Evolutionary conservation across 1,140 invertebrate species (phyloP), one percentile per base, ranked within the genome.

Genomic region (Trachymyrmex septentrionalis): DNA sequence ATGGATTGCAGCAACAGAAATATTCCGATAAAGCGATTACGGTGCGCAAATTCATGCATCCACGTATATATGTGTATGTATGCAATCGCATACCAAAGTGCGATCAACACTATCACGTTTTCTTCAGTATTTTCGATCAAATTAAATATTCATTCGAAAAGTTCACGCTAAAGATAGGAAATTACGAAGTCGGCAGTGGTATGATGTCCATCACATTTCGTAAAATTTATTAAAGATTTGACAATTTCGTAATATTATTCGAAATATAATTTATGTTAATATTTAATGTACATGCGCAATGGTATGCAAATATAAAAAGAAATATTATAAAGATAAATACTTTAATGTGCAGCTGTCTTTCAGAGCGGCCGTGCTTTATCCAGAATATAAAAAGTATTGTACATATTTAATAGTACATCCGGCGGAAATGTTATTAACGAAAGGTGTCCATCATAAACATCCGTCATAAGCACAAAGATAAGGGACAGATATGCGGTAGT

Each of bases 11-110:
- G 66, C 38, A 38, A 57, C 34, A 34, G 38, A 73, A 84, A 84
- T 61, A 73, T 84, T 75, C 38, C 24, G 66, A 69, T 69, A 69
- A 69, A 48, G 66, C 12, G 44, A 73, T 81, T 81, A 59, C 27
- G 34, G 24, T 12, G 53, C 53, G 53, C 53, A 27, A 71, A 71
- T 27, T 44, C 34, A 81, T 71, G 34, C 34, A 59, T 69, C 16
- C 21, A 59, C 53, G 61, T 55, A 19, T 55, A 19, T 76, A 10
- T 12, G 24, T 24, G 3, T 27, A n/a, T 63, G 9, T 19, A 27
- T 6, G 21, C 77, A 48, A 34, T 7, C 63, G 48, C 27, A 34
- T 67, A 44, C 27, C 63, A 19, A 67, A 16, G 44, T 10, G 48
- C 44, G 27, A 34, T 80, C 48, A 69, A 55, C 61, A 53, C n/a